A percentile compares a stretch with the other conserved stretches of the same genome.
Evolutionary conservation across 2,797 vertebrate genomes (phyloP).

Genomic region (Sebastes steindachneri): DNA sequence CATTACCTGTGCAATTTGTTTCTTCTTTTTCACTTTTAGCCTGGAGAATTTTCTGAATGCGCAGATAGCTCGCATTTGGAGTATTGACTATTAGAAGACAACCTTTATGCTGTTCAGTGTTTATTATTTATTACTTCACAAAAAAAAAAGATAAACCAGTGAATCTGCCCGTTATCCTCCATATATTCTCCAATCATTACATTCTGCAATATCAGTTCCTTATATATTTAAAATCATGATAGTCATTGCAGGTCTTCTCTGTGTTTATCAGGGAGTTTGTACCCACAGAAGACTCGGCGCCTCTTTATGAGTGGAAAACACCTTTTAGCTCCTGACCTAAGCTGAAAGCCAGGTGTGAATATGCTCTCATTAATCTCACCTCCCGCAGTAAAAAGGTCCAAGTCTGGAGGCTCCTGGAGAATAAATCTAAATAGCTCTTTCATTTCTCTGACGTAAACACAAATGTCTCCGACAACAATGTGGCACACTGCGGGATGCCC

Average conservation of each 20-base stretch:
- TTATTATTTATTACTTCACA: slow-evolving; percentile 41
- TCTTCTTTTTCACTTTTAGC: slow-evolving; percentile 65
- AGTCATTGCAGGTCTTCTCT: slow-evolving; percentile 13
- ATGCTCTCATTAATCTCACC: slow-evolving; percentile 76
- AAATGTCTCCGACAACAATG: slow-evolving; percentile 62
- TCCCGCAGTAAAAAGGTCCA: slow-evolving; percentile 60
- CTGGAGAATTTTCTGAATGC: slow-evolving; percentile 45
- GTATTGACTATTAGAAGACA: slow-evolving; percentile 52
- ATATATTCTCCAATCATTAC: background rate
- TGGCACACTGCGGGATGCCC: slow-evolving; percentile 60
- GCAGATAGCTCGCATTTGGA: slow-evolving; percentile 44
- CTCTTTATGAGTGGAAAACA: slow-evolving; percentile 66
- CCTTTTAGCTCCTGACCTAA: slow-evolving; percentile 77
- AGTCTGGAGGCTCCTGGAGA: slow-evolving; percentile 56
- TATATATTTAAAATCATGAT: background rate
- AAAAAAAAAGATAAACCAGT: slow-evolving; percentile 12
- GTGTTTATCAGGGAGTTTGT: slow-evolving; percentile 41
- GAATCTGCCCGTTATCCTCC: slow-evolving; percentile 17
- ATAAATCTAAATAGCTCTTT: slow-evolving; percentile 71
- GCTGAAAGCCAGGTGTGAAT: slow-evolving; percentile 62
- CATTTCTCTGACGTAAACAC: slow-evolving; percentile 66
- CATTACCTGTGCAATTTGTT: slow-evolving; percentile 73
- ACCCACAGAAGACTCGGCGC: slow-evolving; percentile 60
- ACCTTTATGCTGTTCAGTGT: slow-evolving; percentile 3
- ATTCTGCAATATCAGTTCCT: background rate